phyloP scores from a whole-genome alignment of 1,140 invertebrate genomes.

The Saccostrea cuccullata region DNA sequence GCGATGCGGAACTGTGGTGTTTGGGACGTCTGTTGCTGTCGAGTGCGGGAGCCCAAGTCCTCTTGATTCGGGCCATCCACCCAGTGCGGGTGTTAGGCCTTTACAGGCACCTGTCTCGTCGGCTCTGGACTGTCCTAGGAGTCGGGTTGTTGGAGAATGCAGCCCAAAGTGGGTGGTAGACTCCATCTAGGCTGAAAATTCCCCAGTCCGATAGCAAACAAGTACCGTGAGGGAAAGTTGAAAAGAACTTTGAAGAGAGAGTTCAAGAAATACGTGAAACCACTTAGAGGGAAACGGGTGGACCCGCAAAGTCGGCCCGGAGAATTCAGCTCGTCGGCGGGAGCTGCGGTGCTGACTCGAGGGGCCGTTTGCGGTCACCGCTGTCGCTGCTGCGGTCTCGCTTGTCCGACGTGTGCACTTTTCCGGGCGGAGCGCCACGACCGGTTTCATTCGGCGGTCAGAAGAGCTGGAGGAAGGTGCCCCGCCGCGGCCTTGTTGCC shows the following conservation, averaged over 20 bases:
- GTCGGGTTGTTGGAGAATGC: conserved; percentile 92
- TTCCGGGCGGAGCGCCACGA: too few relatives aligned
- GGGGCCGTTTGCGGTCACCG: background rate
- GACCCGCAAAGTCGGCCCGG: too few relatives aligned
- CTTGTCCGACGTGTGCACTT: conserved; percentile 37
- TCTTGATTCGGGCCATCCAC: too few relatives aligned
- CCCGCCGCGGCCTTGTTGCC: too few relatives aligned
- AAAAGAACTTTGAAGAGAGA: conserved; percentile 94
- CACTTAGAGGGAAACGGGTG: conserved; percentile 85
- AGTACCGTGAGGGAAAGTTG: conserved; percentile 95
- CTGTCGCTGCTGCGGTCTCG: conserved; percentile 19
- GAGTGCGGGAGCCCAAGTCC: too few relatives aligned
- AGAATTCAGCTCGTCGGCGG: too few relatives aligned
- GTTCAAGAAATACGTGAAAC: conserved; percentile 92
- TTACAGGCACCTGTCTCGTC: conserved; percentile 78
- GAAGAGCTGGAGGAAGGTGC: too few relatives aligned
- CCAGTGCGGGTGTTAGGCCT: conserved; percentile 74
- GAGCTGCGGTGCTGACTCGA: background rate
- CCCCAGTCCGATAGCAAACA: conserved; percentile 87
- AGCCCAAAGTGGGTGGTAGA: conserved; percentile 91
- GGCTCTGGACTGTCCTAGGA: conserved; percentile 82
- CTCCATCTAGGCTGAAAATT: conserved; percentile 91
- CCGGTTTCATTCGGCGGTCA: too few relatives aligned
- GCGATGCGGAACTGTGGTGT: too few relatives aligned
- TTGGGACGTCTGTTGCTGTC: too few relatives aligned